Evolutionary conservation across 2,888 invertebrate species (phyloP), one percentile per base, ranked within the genome.

Genomic region (Allolobophora icterica): DNA sequence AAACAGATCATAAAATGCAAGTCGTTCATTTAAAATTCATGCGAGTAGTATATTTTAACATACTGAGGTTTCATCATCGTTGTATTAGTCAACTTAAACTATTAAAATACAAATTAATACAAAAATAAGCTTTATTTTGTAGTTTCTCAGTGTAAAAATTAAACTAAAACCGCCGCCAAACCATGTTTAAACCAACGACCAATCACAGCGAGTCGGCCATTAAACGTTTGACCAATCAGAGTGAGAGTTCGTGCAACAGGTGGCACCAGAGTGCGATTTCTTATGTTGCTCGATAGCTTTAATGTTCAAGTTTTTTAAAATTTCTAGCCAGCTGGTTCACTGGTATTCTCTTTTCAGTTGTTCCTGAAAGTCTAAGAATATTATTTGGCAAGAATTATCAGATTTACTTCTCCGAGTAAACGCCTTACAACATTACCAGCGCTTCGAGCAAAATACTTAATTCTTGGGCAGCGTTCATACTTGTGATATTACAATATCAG

Each of bases 1-100:
- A 52, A 24, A 52, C 2, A n/a, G 30, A 71, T n/a, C 30, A 71
- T 71, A 71, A 45, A 71, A n/a, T n/a, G 71, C 30, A 71, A 71
- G 8, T 11, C 8, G 52, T 8, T n/a, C n/a, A n/a, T 71, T 71
- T n/a, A 71, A 71, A 52, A 71, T 2, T 30, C 71, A n/a, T 30
- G n/a, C 17, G 71, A 71, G 8, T 52, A 21, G 52, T 71, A 71
- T 71, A 13, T 30, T n/a, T 45, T 33, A 45, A 89, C 89, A 34
- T 89, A 89, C 89, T 89, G 89, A 6, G 89, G 21, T 52, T 89
- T 89, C 40, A 89, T 89, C 89, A 52, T 89, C n/a, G 38, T 19
- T 42, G 38, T 33, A 34, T 42, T 42, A 21, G 87, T 87, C 35
- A 87, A 87, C 87, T 17, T 1, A 35, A 87, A 87, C 19, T 34